phyloP scores from a whole-genome alignment of 2,113 vertebrate genomes.

The Hyaena hyaena region DNA sequence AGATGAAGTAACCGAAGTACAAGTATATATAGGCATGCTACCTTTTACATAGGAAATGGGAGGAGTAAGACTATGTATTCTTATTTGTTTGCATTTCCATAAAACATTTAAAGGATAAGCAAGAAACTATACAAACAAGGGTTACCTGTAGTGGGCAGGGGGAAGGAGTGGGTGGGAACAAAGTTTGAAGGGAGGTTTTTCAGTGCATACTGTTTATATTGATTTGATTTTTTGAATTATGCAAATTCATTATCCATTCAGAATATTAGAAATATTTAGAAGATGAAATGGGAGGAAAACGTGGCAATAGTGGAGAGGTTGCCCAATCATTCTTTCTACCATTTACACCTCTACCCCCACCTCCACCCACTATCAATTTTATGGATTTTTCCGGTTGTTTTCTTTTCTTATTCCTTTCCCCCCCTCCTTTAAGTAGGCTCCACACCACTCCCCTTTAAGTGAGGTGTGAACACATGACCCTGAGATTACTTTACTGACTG shows the following conservation, averaged over 20 bases:
- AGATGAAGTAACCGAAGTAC: neutral
- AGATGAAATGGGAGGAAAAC: neutral
- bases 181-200: neutral
- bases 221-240: neutral
- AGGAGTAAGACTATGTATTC: neutral
- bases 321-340: neutral
- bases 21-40: neutral
- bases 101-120: neutral
- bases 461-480: no score
- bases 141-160: neutral
- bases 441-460: no score
- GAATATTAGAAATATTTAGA: constrained; percentile 45
- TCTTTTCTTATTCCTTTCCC: no score
- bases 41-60: neutral
- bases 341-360: neutral
- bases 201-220: neutral
- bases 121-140: neutral
- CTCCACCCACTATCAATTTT: neutral
- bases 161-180: neutral
- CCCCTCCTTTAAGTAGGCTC: no score
- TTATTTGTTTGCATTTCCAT: neutral
- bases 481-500: no score
- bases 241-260: neutral
- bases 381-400: constrained; percentile 7
- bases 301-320: neutral